Base-by-base conservation (phyloP, 2,888 invertebrate genomes). In the Crossocerus cetratus region DNA sequence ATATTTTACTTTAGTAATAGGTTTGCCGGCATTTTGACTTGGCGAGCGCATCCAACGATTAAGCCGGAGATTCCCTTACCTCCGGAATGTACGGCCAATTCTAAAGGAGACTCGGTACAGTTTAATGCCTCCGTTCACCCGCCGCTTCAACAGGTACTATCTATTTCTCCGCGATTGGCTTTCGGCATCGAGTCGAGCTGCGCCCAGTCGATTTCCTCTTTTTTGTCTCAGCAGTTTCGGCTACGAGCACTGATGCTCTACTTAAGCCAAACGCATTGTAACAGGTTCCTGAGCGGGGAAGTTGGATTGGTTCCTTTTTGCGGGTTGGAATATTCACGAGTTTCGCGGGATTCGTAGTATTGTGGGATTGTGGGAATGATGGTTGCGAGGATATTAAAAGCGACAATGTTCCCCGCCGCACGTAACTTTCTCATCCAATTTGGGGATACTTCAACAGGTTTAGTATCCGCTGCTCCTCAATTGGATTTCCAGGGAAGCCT, bases 91-190 rank as follows among this genome's bases (percentile, higher is more conserved):
- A 55, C 67, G 58, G 49, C 44, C 55, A 44, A 60, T 72, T 54
- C 54, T 21, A 44, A 23, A 49, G 16, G 55, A 62, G 62, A 45
- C 45, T 45, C 62, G 61, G 63, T 45, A 62, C 53, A 68, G 63
- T 87, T 85, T 72, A 84, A 84, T 76, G 81, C 87, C 66, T 84
- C 86, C 60, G 87, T 87, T 70, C 85, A 86, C 67, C 80, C 86
- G 21, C 77, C 84, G 32, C 86, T 87, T 65, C 85, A 64, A 76
- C 72, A 72, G 61, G 65, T 59, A 69, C 61, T 70, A 65, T 66
- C 69, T 49, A 49, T 75, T 75, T 69, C 56, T 23, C 54, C 65
- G 49, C 66, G 55, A 58, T 67, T 60, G 65, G 56, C 21, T 72
- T 72, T 65, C 70, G 13, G 54, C 53, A 54, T 23, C 70, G 53